Conservation (phyloP, 2,888 invertebrate genomes). For the Camponotus fellah region DNA sequence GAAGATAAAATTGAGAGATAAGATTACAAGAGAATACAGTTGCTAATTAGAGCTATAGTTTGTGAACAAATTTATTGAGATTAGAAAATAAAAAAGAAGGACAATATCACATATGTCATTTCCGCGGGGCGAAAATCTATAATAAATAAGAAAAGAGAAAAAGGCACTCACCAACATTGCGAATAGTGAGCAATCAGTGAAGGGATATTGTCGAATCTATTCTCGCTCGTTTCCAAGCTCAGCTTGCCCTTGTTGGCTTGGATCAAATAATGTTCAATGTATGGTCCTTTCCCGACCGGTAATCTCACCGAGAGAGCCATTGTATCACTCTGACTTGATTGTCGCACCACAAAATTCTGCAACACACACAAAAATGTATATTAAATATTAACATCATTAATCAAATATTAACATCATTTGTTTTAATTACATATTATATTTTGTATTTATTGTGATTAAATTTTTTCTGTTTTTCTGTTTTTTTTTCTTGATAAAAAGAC, state of each 20-base stretch:
- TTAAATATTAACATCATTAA: background rate
- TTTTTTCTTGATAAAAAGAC: background rate
- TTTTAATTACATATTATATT: background rate
- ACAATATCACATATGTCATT: slow-evolving; percentile 26
- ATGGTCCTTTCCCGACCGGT: slow-evolving; percentile 94
- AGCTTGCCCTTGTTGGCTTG: slow-evolving; percentile 93
- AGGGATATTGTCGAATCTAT: slow-evolving; percentile 97
- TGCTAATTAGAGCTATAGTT: background rate
- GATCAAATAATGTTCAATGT: slow-evolving; percentile 98
- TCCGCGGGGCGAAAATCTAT: background rate
- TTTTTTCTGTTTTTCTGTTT: background rate
- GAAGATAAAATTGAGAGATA: too few relatives aligned
- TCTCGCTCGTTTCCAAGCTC: slow-evolving; percentile 96
- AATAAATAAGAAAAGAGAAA: slow-evolving; percentile 47
- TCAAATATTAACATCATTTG: background rate
- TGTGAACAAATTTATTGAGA: background rate
- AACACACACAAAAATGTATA: slow-evolving; percentile 53
- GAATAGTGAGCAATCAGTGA: slow-evolving; percentile 97
- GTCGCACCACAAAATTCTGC: slow-evolving; percentile 97
- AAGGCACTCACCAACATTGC: slow-evolving; percentile 91
- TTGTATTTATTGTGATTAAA: background rate
- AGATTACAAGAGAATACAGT: background rate
- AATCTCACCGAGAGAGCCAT: slow-evolving; percentile 98
- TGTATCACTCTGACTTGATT: slow-evolving; percentile 96
- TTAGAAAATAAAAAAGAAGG: background rate